Evolutionary conservation across 2,888 invertebrate species (phyloP).

Genomic region (Xestia xanthographa): DNA sequence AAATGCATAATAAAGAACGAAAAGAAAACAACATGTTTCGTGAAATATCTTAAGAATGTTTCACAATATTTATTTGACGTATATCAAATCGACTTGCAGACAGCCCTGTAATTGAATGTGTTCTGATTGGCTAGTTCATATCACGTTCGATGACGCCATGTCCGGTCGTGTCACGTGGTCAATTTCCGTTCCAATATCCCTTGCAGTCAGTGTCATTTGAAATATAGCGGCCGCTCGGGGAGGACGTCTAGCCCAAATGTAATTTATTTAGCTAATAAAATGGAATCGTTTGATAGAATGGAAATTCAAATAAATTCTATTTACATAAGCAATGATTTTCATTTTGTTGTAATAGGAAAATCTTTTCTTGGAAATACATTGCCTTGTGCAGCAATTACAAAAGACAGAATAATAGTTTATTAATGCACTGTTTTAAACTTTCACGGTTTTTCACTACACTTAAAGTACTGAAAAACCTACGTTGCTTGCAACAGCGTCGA

Average conservation of each 20-base stretch:
- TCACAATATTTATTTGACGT: not conserved
- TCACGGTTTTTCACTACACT: no score
- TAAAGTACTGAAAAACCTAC: no score
- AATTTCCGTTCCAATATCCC: slow-evolving; percentile 88
- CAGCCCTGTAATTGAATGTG: slow-evolving; percentile 82
- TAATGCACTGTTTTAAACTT: no score
- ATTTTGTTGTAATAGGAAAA: not conserved
- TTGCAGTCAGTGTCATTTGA: slow-evolving; percentile 77
- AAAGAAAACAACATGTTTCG: not conserved
- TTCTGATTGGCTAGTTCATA: slow-evolving; percentile 86
- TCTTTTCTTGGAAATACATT: not conserved
- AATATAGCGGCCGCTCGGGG: slow-evolving; percentile 57
- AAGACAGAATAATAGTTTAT: not conserved
- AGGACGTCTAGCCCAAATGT: slow-evolving; percentile 60
- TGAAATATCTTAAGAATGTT: not conserved
- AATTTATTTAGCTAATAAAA: slow-evolving; percentile 50
- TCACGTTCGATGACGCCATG: slow-evolving; percentile 83
- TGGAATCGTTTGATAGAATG: slow-evolving; percentile 10
- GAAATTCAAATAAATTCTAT: not conserved
- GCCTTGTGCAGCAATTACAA: not conserved
- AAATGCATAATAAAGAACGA: not conserved
- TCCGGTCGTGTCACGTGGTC: slow-evolving; percentile 85
- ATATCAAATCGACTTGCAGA: slow-evolving; percentile 25
- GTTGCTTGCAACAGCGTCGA: no score
- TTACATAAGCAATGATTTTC: not conserved